Evolutionary conservation across 1,140 invertebrate genomes (phyloP).

Genomic region (Probaryconus sp.): DNA sequence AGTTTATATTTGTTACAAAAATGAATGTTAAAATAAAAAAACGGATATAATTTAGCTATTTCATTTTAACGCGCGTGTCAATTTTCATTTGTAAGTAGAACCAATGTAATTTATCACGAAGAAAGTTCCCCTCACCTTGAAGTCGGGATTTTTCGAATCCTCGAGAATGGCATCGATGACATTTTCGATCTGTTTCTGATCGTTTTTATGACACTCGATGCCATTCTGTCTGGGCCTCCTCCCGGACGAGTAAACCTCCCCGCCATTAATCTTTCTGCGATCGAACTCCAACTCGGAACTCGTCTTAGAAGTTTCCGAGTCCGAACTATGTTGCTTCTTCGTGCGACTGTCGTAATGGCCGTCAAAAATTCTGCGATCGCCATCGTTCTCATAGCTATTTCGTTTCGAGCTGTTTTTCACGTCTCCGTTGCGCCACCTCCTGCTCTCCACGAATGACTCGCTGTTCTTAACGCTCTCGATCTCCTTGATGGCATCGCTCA

Average conservation of each 20-base stretch:
- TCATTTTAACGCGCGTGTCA: too few relatives aligned
- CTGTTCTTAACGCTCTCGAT: constrained; percentile 74
- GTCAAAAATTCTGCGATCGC: constrained; percentile 54
- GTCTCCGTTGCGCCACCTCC: constrained; percentile 66
- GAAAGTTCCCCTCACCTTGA: constrained; percentile 75
- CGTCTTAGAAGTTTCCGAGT: constrained; percentile 68
- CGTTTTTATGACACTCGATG: constrained; percentile 72
- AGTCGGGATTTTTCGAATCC: constrained; percentile 76
- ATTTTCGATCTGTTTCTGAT: constrained; percentile 76
- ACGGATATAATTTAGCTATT: too few relatives aligned
- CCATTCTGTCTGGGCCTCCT: constrained; percentile 68
- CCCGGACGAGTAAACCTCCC: constrained; percentile 69
- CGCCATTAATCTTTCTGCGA: constrained; percentile 65
- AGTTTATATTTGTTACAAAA: too few relatives aligned
- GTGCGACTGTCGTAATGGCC: constrained; percentile 46
- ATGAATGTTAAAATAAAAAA: too few relatives aligned
- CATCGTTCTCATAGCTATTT: constrained; percentile 70
- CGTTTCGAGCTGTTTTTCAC: constrained; percentile 59
- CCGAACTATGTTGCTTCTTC: constrained; percentile 67
- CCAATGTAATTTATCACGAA: too few relatives aligned
- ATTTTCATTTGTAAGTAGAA: too few relatives aligned
- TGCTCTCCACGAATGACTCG: constrained; percentile 62
- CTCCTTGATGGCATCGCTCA: constrained; percentile 76
- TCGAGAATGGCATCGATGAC: constrained; percentile 77
- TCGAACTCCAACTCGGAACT: constrained; percentile 68